Base-by-base conservation (phyloP, 1,140 invertebrate species). In the Ceratosolen fusciceps region DNA sequence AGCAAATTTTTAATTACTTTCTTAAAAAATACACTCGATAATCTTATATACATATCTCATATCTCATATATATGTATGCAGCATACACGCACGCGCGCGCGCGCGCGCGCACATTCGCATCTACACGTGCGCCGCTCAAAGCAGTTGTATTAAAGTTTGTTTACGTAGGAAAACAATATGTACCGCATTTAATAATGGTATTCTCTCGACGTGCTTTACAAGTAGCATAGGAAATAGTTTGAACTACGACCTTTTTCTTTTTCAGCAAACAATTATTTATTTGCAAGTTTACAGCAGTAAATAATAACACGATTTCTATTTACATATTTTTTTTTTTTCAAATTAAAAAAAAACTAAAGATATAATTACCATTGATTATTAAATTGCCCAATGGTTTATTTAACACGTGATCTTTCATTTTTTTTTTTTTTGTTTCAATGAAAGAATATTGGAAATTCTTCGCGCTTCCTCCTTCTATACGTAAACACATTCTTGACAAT, bases 281-380 rank as follows among this genome's bases (percentile, higher is more conserved):
- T 82, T 74, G 70, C 62, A 83, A 58, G 77, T 81, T 79, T 81
- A 81, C 80, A 81, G 68, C 80, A 58, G 58, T 71, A 80, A 80
- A 74, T 71, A 80, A 82, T 65, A 79, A 78, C 34, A 34, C n/a
- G 76, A 65, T 58, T 74, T 76, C 62, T 83, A 81, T 81, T 71
- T 77, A 83, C 80, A 81, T 29, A n/a, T n/a, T 70, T 56, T 77
- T 52, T 52, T 43, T 58, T 62, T 77, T 78, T 60, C 49, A 31
- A 56, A 67, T 80, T 52, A 39, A 72, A 37, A 60, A 37, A 74
- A 37, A 81, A 79, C 37, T 81, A 77, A 78, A 81, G 74, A 79
- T 74, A 81, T 70, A 70, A n/a, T 71, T 56, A 31, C 74, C 71
- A 81, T 70, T 77, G 56, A 19, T 58, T 26, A 29, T 29, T 77